Conservation (phyloP, 64 coral and sea anemone species). For the Platygyra sinensis region DNA sequence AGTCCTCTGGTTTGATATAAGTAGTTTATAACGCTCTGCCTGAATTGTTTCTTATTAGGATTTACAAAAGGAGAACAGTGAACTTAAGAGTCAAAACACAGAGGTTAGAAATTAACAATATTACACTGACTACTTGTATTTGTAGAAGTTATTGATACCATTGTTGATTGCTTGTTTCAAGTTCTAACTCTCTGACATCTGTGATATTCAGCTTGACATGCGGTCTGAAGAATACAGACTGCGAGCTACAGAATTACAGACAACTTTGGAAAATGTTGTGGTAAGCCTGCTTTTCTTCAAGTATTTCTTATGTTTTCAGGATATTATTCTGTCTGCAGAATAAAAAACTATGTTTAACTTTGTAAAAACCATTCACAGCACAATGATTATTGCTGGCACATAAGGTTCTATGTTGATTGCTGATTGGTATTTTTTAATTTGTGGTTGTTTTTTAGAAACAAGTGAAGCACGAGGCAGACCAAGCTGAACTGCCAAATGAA, state of each 20-base stretch:
- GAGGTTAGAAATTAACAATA: slow-evolving; percentile 37
- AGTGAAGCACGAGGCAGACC: slow-evolving; percentile 86
- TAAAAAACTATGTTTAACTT: too few relatives aligned
- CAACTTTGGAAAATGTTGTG: slow-evolving; percentile 91
- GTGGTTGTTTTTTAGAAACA: slow-evolving; percentile 65
- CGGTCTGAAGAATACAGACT: slow-evolving; percentile 86
- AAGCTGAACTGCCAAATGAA: slow-evolving; percentile 75
- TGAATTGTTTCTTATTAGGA: slow-evolving; percentile 25
- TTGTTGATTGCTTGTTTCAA: neutral
- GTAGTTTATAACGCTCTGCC: too few relatives aligned
- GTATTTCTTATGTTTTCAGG: too few relatives aligned
- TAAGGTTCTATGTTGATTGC: neutral
- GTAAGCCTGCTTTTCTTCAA: slow-evolving; percentile 26
- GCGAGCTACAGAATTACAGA: slow-evolving; percentile 90
- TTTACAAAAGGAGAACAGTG: slow-evolving; percentile 33
- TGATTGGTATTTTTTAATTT: neutral
- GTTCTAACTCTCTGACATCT: neutral
- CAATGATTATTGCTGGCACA: too few relatives aligned
- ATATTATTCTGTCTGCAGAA: too few relatives aligned
- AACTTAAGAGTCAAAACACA: slow-evolving; percentile 53
- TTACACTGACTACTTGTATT: too few relatives aligned
- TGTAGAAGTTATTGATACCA: neutral
- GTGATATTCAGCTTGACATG: slow-evolving; percentile 66
- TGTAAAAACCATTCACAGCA: too few relatives aligned
- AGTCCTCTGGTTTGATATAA: too few relatives aligned